These are phyloP conservation scores for Drosophila ohnishii DNA, from an alignment of 1,140 invertebrate genomes.

Conservation along the genomic window DNA sequence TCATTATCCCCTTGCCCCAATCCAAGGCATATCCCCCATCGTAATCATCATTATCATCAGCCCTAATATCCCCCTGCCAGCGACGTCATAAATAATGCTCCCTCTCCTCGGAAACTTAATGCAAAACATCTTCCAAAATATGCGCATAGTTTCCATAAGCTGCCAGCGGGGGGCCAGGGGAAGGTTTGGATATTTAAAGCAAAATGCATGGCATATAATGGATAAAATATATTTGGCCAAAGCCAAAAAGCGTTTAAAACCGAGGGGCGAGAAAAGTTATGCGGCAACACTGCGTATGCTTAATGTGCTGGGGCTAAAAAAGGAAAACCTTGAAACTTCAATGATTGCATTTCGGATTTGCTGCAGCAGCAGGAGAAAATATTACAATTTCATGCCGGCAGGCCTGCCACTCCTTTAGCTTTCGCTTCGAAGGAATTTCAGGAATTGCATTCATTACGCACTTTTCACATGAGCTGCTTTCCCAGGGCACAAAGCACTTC, in stretches of 20 bases:
- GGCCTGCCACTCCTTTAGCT: background rate
- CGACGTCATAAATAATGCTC: slow-evolving; percentile 46
- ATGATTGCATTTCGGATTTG: slow-evolving; percentile 31
- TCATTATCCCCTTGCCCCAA: background rate
- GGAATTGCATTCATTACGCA: slow-evolving; percentile 43
- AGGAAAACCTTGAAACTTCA: slow-evolving; percentile 16
- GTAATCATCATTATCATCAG: slow-evolving; percentile 43
- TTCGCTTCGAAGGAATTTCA: slow-evolving; percentile 2
- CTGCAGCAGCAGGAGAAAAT: background rate
- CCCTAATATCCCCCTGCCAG: slow-evolving; percentile 40
- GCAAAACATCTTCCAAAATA: slow-evolving; percentile 53
- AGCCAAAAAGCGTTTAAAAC: slow-evolving; percentile 31
- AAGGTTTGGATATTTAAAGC: slow-evolving; percentile 14
- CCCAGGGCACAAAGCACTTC: slow-evolving; percentile 13
- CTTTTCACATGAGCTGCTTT: slow-evolving; percentile 26
- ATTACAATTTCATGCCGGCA: slow-evolving; percentile 22
- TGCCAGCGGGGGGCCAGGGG: background rate
- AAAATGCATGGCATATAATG: slow-evolving; percentile 40
- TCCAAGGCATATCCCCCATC: background rate
- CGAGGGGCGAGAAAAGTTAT: slow-evolving; percentile 27
- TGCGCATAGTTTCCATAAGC: slow-evolving; percentile 40
- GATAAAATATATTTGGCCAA: slow-evolving; percentile 42
- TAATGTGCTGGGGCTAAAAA: slow-evolving; percentile 2
- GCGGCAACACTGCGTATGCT: slow-evolving; percentile 30
- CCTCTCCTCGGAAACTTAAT: slow-evolving; percentile 23